These are phyloP conservation scores for Pterobdella sp. DNA, from an alignment of 2,888 invertebrate genomes.

Conservation along the genomic window DNA sequence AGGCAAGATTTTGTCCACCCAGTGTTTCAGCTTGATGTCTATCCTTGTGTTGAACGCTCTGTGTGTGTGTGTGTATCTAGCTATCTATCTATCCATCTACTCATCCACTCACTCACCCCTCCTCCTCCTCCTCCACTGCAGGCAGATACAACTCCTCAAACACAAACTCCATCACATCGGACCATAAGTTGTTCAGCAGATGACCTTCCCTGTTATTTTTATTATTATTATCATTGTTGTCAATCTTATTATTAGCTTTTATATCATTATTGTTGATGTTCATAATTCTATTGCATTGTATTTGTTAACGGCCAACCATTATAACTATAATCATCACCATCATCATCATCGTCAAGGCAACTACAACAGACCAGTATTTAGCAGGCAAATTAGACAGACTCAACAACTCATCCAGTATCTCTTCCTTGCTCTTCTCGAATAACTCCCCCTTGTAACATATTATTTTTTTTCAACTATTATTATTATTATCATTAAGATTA, in stretches of 20 bases:
- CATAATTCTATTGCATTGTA: too few relatives aligned
- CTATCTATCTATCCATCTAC: background rate
- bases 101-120: background rate
- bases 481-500: background rate
- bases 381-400: background rate
- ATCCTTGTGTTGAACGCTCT: background rate
- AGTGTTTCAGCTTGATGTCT: background rate
- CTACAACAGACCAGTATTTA: background rate
- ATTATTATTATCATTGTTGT: too few relatives aligned
- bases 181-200: background rate
- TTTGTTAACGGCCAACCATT: too few relatives aligned
- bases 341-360: too few relatives aligned
- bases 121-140: slow-evolving; percentile 5
- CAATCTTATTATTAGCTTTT: too few relatives aligned
- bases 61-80: background rate
- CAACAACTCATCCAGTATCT: background rate
- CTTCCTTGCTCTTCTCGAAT: background rate
- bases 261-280: too few relatives aligned
- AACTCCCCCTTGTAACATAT: too few relatives aligned
- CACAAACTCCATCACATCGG: background rate
- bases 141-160: background rate
- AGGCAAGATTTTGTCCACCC: slow-evolving; percentile 58
- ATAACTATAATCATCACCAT: too few relatives aligned
- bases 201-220: background rate
- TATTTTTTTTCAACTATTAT: too few relatives aligned